These are phyloP conservation scores for Lathamus discolor DNA, from an alignment of 2,113 vertebrate genomes.

Conservation along the genomic window DNA sequence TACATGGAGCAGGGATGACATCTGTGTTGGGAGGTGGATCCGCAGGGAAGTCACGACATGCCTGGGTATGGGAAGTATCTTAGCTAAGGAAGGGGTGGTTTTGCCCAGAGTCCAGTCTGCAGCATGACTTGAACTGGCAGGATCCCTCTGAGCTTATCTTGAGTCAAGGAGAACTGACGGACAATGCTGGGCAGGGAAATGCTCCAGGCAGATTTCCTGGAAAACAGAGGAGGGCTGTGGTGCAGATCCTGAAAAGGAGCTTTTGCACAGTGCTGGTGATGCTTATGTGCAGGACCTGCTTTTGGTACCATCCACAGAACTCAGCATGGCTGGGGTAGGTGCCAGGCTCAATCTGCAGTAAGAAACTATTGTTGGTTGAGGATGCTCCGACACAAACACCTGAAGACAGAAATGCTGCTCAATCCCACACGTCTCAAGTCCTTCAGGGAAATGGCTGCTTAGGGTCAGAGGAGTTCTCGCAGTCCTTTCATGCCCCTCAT, in stretches of 20 bases:
- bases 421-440: neutral
- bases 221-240: neutral
- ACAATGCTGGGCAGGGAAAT: neutral
- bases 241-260: neutral
- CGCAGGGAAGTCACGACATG: neutral
- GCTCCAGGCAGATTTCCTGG: neutral
- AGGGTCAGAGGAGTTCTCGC: neutral
- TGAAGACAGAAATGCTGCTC: neutral
- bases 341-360: neutral
- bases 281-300: neutral
- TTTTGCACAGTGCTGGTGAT: neutral
- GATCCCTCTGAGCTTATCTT: neutral
- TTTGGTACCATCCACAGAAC: neutral
- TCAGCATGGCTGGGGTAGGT: neutral
- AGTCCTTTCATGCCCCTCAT: neutral
- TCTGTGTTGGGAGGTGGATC: neutral
- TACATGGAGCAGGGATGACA: neutral
- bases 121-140: neutral
- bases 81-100: neutral
- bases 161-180: neutral
- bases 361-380: neutral
- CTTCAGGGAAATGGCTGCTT: neutral
- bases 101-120: neutral
- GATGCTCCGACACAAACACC: accelerated
- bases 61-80: neutral